phyloP scores from a whole-genome alignment of 2,797 vertebrate species.

The Esox masquinongy region DNA sequence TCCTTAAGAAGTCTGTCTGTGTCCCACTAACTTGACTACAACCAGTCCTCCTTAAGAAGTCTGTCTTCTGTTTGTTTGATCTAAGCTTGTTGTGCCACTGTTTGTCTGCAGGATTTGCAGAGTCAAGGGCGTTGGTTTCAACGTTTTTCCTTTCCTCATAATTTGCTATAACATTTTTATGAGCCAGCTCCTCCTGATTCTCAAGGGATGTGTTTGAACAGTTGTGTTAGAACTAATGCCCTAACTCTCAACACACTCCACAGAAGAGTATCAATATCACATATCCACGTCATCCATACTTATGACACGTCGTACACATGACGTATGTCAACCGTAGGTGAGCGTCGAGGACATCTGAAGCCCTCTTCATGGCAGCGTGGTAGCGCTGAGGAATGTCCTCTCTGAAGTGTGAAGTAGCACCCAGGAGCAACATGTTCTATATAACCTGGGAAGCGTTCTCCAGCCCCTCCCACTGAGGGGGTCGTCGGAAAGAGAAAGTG shows the following conservation, averaged over 20 bases:
- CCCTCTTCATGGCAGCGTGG: slow-evolving; percentile 14
- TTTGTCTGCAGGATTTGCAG: neutral
- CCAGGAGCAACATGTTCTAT: slow-evolving; percentile 47
- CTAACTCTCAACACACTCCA: slow-evolving; percentile 12
- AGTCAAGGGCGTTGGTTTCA: neutral
- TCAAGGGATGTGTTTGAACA: slow-evolving; percentile 34
- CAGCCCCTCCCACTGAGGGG: neutral
- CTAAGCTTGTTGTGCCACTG: neutral
- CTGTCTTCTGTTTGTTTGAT: neutral
- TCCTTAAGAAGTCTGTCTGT: neutral
- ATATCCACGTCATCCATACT: neutral
- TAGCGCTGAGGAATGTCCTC: slow-evolving; percentile 25
- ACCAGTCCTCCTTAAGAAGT: too few relatives aligned
- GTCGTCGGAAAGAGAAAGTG: slow-evolving; percentile 8
- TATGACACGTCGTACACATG: too few relatives aligned
- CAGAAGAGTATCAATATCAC: neutral
- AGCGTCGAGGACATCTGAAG: neutral
- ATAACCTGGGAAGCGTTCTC: slow-evolving; percentile 42
- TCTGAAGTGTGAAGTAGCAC: slow-evolving; percentile 44
- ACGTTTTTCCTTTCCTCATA: neutral
- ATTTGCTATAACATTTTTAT: neutral
- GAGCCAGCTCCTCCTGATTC: slow-evolving; percentile 1
- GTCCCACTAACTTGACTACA: too few relatives aligned
- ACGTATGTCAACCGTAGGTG: neutral
- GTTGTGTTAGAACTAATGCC: slow-evolving; percentile 21